A percentile compares a stretch with the other conserved stretches of the same genome.
Evolutionary conservation across 2,888 invertebrate species (phyloP).

Genomic region (Eupithecia insigniata): DNA sequence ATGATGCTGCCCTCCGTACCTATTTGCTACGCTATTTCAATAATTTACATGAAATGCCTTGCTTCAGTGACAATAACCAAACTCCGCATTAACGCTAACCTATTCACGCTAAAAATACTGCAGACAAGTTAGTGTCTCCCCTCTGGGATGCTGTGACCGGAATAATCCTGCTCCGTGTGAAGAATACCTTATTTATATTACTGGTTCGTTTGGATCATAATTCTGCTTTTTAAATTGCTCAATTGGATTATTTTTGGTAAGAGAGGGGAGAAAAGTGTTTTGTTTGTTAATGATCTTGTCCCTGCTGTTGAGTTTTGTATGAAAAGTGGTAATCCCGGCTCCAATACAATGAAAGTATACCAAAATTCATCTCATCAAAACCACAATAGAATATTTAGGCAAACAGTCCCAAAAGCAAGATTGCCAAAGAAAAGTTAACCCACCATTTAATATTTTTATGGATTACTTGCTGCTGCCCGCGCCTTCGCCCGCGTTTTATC

Average conservation of each 20-base stretch:
- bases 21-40: neutral
- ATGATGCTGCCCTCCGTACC: too few relatives aligned
- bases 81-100: neutral
- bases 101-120: conserved; percentile 30
- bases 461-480: too few relatives aligned
- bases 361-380: too few relatives aligned
- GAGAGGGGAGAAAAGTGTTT: neutral
- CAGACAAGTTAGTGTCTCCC: conserved; percentile 47
- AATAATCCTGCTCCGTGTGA: conserved; percentile 54
- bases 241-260: conserved; percentile 22
- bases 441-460: neutral
- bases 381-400: neutral
- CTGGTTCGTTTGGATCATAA: conserved; percentile 32
- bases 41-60: neutral
- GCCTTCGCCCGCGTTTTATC: too few relatives aligned
- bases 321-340: too few relatives aligned
- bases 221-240: conserved; percentile 29
- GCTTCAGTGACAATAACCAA: neutral
- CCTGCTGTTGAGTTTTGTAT: too few relatives aligned
- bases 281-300: neutral
- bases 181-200: conserved; percentile 45
- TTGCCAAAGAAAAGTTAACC: neutral
- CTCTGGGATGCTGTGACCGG: conserved; percentile 55
- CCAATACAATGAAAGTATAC: too few relatives aligned
- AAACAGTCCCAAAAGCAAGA: neutral